Conservation (phyloP, 2,888 invertebrate genomes). For the Piscicola geometra region DNA sequence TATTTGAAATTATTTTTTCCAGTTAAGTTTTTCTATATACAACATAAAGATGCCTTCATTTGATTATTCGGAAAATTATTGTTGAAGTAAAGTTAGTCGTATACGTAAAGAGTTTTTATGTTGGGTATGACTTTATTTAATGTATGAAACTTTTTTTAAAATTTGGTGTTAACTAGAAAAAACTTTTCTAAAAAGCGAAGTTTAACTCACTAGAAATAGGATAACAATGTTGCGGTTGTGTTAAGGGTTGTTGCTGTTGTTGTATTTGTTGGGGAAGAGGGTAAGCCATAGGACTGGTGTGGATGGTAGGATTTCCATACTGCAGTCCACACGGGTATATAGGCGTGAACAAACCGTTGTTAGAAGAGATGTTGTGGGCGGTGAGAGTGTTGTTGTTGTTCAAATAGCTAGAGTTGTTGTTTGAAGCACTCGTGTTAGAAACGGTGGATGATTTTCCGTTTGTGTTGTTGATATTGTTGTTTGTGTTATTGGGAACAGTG, state of each 20-base stretch:
- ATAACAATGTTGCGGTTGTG: conserved; percentile 13
- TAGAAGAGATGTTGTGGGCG: background rate
- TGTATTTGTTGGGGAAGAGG: background rate
- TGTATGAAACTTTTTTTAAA: too few species aligned
- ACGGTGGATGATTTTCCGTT: background rate
- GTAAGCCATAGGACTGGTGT: background rate
- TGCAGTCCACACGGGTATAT: conserved; percentile 5
- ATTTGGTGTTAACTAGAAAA: too few species aligned
- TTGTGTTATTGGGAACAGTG: background rate
- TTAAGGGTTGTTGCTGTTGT: background rate
- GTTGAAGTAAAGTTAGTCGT: too few species aligned
- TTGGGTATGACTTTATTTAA: too few species aligned
- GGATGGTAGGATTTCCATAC: background rate
- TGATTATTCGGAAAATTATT: too few species aligned
- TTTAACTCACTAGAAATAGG: conserved; percentile 1
- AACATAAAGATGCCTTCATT: too few species aligned
- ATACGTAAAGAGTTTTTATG: too few species aligned
- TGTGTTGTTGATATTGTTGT: background rate
- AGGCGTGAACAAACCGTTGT: background rate
- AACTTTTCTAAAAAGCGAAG: too few species aligned
- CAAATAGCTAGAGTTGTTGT: background rate
- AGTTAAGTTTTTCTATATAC: too few species aligned
- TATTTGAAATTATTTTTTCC: too few species aligned
- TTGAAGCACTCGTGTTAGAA: background rate
- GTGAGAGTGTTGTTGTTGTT: background rate